Conservation (phyloP, 2,113 vertebrate species). For the Rutilus rutilus region DNA sequence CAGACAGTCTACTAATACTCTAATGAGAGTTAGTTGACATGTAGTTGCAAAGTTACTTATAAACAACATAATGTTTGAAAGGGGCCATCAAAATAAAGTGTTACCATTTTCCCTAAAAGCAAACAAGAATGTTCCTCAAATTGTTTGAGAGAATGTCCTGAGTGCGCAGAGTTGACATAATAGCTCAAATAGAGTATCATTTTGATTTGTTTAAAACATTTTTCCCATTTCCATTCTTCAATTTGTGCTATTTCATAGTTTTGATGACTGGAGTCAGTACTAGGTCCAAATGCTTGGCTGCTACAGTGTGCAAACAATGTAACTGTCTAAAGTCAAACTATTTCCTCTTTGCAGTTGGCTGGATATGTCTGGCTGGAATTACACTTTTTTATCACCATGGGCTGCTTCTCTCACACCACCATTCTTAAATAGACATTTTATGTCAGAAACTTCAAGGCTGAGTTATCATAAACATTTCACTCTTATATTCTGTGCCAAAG, state of each 20-base stretch:
- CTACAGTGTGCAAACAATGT: not conserved
- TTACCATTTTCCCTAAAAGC: not conserved
- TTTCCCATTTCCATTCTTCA: too few species aligned
- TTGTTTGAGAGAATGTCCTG: not conserved
- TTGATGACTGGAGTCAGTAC: not conserved
- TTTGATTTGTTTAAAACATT: too few species aligned
- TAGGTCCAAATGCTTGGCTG: not conserved
- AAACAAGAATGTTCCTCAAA: not conserved
- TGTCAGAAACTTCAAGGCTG: constrained; percentile 20
- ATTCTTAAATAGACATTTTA: not conserved
- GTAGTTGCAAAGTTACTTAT: too few species aligned
- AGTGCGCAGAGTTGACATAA: too few species aligned
- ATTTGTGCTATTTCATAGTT: not conserved
- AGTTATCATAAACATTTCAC: constrained; percentile 29
- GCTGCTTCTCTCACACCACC: not conserved
- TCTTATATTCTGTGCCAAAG: constrained; percentile 5
- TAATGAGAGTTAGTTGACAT: too few species aligned
- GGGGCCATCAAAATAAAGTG: too few species aligned
- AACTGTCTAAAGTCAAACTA: not conserved
- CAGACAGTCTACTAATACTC: too few species aligned
- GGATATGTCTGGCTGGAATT: not conserved
- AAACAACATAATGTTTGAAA: too few species aligned
- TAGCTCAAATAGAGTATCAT: too few species aligned
- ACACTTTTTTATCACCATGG: not conserved
- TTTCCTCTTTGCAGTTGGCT: not conserved